Evolutionary conservation across 2,113 vertebrate genomes (phyloP).

Genomic region (Eptesicus fuscus): DNA sequence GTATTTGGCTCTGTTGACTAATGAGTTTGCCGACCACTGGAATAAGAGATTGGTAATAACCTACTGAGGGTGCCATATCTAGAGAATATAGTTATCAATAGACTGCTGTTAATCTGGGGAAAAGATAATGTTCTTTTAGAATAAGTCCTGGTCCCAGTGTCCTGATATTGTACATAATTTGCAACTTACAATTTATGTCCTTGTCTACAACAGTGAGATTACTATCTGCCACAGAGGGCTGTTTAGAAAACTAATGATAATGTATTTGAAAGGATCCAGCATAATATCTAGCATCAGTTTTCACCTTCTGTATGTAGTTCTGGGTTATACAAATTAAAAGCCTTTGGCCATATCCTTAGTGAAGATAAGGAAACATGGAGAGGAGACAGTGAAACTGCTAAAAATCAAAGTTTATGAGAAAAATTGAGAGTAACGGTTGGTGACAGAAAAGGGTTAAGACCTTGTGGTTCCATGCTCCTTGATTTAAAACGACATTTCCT

Average conservation of each 20-base stretch:
- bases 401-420: neutral
- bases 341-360: neutral
- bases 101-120: neutral
- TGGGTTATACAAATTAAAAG: neutral
- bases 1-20: too few relatives aligned
- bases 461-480: neutral
- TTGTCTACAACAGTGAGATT: neutral
- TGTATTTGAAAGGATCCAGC: neutral
- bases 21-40: neutral
- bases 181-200: slow-evolving; percentile 14
- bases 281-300: neutral
- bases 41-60: neutral
- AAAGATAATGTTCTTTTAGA: neutral
- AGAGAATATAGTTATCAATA: neutral
- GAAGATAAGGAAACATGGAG: neutral
- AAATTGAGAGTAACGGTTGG: neutral
- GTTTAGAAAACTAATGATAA: slow-evolving; percentile 14
- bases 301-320: neutral
- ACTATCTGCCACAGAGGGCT: neutral
- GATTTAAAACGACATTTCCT: neutral
- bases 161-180: neutral
- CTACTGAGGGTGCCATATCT: neutral
- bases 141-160: neutral
- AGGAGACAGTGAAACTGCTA: neutral
- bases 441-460: neutral